Conservation (phyloP, 2,113 vertebrate genomes). For the Trogon melanurus region DNA sequence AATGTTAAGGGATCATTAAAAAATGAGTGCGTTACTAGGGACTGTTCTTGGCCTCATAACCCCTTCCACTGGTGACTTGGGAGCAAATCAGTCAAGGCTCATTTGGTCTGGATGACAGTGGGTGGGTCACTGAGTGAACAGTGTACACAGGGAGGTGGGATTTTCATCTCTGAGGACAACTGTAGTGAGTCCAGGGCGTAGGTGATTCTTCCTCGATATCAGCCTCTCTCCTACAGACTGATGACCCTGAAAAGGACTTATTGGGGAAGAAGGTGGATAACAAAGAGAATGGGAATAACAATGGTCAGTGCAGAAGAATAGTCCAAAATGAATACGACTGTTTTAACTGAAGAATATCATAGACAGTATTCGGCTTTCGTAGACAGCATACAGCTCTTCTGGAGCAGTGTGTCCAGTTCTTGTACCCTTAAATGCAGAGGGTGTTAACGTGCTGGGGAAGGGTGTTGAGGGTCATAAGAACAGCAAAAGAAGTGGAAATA, state of each 20-base stretch:
- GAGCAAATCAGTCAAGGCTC: neutral
- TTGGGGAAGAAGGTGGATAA: neutral
- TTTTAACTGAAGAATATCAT: neutral
- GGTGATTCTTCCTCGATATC: neutral
- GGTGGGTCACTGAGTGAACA: neutral
- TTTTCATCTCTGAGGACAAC: neutral
- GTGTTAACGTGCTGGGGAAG: neutral
- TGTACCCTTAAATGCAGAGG: neutral
- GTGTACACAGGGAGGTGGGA: neutral
- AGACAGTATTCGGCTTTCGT: neutral
- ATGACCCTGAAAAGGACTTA: neutral
- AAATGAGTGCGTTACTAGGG: neutral
- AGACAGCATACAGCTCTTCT: neutral
- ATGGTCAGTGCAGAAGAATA: neutral
- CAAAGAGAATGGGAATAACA: neutral
- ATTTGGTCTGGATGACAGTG: neutral
- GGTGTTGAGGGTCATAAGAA: neutral
- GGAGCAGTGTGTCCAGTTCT: neutral
- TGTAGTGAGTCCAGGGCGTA: fast-evolving
- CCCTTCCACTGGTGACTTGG: neutral
- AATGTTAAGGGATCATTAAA: neutral
- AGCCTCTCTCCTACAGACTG: neutral
- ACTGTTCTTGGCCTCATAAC: neutral
- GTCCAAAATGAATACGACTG: neutral
- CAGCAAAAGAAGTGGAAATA: neutral